A percentile compares a stretch with the other conserved stretches of the same genome.
phyloP scores from a whole-genome alignment of 2,113 vertebrate species.

The Takifugu bimaculatus region DNA sequence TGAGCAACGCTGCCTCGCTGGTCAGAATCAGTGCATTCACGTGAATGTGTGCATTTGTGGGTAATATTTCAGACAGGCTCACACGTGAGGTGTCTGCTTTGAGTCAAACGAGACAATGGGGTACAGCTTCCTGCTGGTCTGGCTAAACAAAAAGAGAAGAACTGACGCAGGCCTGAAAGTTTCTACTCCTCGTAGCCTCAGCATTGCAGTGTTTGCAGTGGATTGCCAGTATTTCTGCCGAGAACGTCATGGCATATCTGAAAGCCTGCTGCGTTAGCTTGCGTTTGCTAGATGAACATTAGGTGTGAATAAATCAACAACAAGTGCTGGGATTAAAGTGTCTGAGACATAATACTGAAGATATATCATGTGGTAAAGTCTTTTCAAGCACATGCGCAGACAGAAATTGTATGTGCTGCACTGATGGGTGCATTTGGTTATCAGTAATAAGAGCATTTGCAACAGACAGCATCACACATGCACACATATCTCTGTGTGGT shows the following conservation, averaged over 20 bases:
- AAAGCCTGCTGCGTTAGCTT: conserved; percentile 3
- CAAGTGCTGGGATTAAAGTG: too few species aligned
- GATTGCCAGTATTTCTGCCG: conserved; percentile 13
- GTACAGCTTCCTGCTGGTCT: conserved; percentile 47
- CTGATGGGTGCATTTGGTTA: too few species aligned
- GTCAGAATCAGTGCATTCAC: conserved; percentile 23
- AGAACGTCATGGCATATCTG: conserved; percentile 24
- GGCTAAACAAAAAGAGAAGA: conserved; percentile 70
- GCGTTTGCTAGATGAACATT: background rate
- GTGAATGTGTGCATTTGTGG: conserved; percentile 56
- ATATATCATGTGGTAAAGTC: too few species aligned
- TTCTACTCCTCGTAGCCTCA: conserved; percentile 26
- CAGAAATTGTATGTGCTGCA: too few species aligned
- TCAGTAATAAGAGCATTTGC: too few species aligned
- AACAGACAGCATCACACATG: too few species aligned
- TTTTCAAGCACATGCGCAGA: too few species aligned
- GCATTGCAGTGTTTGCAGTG: conserved; percentile 15
- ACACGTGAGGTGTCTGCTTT: conserved; percentile 57
- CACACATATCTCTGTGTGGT: too few species aligned
- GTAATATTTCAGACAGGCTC: conserved; percentile 69
- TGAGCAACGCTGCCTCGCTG: conserved; percentile 48
- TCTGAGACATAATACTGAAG: too few species aligned
- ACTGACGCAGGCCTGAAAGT: conserved; percentile 38
- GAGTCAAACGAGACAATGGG: conserved; percentile 60
- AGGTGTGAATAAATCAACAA: background rate